Evolutionary conservation across 2,113 vertebrate species (phyloP).

Genomic region (Corythornis vintsioides): DNA sequence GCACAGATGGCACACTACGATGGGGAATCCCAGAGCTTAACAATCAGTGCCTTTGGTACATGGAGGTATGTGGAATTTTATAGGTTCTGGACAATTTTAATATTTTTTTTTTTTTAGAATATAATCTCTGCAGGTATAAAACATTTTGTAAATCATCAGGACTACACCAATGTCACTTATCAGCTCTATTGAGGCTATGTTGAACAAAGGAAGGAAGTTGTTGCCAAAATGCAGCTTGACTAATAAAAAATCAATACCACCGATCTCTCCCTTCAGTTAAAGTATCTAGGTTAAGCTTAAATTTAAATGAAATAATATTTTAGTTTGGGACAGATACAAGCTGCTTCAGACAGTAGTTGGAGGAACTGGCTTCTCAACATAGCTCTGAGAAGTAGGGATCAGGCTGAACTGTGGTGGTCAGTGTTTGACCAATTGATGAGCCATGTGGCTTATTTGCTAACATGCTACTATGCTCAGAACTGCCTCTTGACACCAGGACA

Average conservation of each 20-base stretch:
- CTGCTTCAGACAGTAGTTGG: conserved; percentile 62
- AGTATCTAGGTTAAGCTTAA: conserved; percentile 71
- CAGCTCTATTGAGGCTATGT: not conserved
- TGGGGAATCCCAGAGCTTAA: not conserved
- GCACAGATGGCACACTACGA: not conserved
- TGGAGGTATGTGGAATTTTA: not conserved
- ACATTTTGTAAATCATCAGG: not conserved
- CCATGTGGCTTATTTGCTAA: conserved; percentile 64
- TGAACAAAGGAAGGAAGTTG: not conserved
- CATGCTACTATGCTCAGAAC: conserved; percentile 69
- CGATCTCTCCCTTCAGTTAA: conserved; percentile 74
- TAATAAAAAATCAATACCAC: not conserved
- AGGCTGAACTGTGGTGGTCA: conserved; percentile 71
- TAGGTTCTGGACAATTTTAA: not conserved
- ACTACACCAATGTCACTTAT: not conserved
- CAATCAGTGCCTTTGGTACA: not conserved
- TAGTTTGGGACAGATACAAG: conserved; percentile 73
- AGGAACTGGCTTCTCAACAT: conserved; percentile 74
- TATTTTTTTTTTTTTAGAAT: not conserved
- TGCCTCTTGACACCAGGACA: conserved; percentile 70
- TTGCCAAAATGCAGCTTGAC: not conserved
- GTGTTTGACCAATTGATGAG: conserved; percentile 71
- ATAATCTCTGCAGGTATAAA: not conserved
- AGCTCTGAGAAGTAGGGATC: conserved; percentile 73
- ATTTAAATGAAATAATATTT: conserved; percentile 76